Conservation (phyloP, 2,888 invertebrate species). For the Aphidius colemani region DNA sequence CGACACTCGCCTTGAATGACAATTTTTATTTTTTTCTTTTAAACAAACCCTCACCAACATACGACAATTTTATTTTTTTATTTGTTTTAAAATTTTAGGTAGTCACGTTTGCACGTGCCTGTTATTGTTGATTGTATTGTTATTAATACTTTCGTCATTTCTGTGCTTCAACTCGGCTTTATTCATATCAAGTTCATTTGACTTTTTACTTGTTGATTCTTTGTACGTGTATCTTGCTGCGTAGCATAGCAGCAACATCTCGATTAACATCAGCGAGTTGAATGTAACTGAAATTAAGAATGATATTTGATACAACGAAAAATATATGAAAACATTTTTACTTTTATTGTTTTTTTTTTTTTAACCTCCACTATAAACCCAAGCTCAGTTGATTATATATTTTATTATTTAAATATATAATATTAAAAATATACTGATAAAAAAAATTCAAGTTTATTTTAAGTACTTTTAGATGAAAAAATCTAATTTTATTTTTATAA, state of each 20-base stretch:
- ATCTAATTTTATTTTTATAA: too few relatives aligned
- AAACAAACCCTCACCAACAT: not conserved
- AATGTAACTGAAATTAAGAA: conserved; percentile 68
- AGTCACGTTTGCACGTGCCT: not conserved
- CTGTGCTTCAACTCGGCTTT: conserved; percentile 3
- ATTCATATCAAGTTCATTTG: conserved; percentile 16
- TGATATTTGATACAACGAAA: conserved; percentile 34
- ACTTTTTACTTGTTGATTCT: conserved; percentile 38
- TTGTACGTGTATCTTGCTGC: conserved; percentile 70
- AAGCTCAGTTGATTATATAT: too few relatives aligned
- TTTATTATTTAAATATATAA: too few relatives aligned
- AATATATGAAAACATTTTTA: too few relatives aligned
- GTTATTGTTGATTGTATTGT: conserved; percentile 5
- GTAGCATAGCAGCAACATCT: conserved; percentile 71
- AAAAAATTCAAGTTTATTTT: too few relatives aligned
- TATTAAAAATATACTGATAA: too few relatives aligned
- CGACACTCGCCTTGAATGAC: not conserved
- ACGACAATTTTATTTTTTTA: not conserved
- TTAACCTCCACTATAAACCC: conserved; percentile 24
- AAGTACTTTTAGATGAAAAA: too few relatives aligned
- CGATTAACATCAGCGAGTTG: conserved; percentile 69
- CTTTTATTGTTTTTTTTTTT: conserved; percentile 22
- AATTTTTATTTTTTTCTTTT: not conserved
- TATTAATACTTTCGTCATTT: not conserved
- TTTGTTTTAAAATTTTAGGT: not conserved